Conservation (phyloP, 2,113 vertebrate genomes). For the Cinclus cinclus region DNA sequence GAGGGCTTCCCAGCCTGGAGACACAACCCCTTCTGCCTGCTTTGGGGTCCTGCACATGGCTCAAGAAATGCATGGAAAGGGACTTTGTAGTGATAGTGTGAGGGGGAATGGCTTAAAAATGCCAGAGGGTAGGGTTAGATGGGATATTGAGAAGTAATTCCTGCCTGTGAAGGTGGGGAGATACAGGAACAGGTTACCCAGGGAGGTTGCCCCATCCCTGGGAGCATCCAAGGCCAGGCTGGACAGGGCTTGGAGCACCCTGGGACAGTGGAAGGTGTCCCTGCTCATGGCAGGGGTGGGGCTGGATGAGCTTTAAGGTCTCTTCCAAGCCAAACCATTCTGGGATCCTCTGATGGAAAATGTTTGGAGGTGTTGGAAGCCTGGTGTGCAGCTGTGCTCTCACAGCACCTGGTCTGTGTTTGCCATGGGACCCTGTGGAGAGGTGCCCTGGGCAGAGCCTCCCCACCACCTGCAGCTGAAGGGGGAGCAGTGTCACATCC, state of each 20-base stretch:
- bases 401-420: fast-evolving
- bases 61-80: not conserved
- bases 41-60: no score
- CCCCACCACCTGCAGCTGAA: fast-evolving
- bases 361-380: not conserved
- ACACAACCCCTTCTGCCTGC: not conserved
- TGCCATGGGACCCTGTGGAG: not conserved
- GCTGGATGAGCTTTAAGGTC: fast-evolving
- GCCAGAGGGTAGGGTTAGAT: not conserved
- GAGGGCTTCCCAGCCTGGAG: not conserved
- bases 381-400: not conserved
- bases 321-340: not conserved
- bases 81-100: not conserved
- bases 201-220: not conserved
- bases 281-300: not conserved
- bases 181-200: not conserved
- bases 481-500: not conserved
- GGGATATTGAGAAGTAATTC: not conserved
- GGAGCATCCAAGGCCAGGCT: not conserved
- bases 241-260: not conserved
- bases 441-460: not conserved
- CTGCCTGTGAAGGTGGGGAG: not conserved
- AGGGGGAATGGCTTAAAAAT: not conserved
- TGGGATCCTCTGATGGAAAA: not conserved
- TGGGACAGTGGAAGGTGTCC: not conserved